Evolutionary conservation across 2,113 vertebrate genomes (phyloP).

Genomic region (Lepisosteus oculatus): DNA sequence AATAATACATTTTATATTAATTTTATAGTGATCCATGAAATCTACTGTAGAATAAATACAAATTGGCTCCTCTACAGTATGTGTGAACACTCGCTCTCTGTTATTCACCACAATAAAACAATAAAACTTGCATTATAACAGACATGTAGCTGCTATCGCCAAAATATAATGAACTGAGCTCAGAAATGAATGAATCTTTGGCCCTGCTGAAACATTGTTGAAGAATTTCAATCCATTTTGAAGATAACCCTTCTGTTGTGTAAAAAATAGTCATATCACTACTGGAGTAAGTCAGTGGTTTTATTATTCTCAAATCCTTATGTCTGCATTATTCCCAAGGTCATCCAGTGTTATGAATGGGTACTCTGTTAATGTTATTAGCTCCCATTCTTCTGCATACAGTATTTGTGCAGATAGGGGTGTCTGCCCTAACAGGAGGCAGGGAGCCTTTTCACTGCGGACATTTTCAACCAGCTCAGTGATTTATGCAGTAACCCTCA

Average conservation of each 20-base stretch:
- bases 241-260: conserved; percentile 39
- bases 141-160: conserved; percentile 41
- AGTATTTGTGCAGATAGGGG: background rate
- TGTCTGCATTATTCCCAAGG: too few relatives aligned
- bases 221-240: conserved; percentile 34
- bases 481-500: conserved; percentile 39
- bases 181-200: conserved; percentile 30
- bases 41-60: too few relatives aligned
- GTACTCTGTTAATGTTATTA: background rate
- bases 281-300: conserved; percentile 18
- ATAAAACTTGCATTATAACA: conserved; percentile 37
- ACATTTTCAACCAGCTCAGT: background rate
- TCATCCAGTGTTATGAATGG: background rate
- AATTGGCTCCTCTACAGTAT: too few relatives aligned
- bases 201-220: conserved; percentile 31
- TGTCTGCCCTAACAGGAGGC: background rate
- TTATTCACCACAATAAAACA: background rate
- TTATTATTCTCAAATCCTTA: too few relatives aligned
- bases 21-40: too few relatives aligned
- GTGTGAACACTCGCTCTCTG: conserved; percentile 17
- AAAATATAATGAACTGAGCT: conserved; percentile 44
- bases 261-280: conserved; percentile 41
- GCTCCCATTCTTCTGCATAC: background rate
- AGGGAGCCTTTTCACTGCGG: background rate
- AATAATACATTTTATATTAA: too few relatives aligned